phyloP scores from a whole-genome alignment of 2,113 vertebrate genomes.

The Dascyllus trimaculatus region DNA sequence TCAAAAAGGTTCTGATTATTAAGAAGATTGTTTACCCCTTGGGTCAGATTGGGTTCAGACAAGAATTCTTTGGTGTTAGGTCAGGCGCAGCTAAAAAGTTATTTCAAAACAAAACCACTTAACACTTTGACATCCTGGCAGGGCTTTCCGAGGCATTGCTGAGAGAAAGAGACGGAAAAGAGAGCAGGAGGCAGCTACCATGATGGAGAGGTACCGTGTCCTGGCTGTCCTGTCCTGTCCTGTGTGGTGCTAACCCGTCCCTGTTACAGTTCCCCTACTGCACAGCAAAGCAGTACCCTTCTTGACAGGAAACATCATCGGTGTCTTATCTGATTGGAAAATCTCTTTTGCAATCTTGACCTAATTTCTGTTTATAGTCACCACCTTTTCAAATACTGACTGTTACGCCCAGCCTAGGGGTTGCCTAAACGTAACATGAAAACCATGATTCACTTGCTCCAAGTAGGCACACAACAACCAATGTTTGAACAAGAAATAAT shows the following conservation, averaged over 20 bases:
- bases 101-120: conserved; percentile 41
- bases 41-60: conserved; percentile 68
- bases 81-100: conserved; percentile 6
- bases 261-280: conserved; percentile 9
- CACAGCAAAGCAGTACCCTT: not conserved
- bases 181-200: conserved; percentile 91
- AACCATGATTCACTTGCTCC: no score
- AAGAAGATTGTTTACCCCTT: conserved; percentile 20
- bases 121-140: conserved; percentile 89
- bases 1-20: not conserved
- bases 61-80: conserved; percentile 23
- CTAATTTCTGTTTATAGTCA: not conserved
- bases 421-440: no score
- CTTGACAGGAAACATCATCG: not conserved
- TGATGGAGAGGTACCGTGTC: conserved; percentile 95
- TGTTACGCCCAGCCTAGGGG: no score
- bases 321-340: not conserved
- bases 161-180: conserved; percentile 97
- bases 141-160: conserved; percentile 96
- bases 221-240: conserved; percentile 78
- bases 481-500: no score
- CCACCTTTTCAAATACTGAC: not conserved
- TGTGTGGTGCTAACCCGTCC: conserved; percentile 51
- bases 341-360: not conserved
- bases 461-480: no score